Evolutionary conservation across 2,797 vertebrate genomes (phyloP).

Genomic region (Lerista edwardsae): DNA sequence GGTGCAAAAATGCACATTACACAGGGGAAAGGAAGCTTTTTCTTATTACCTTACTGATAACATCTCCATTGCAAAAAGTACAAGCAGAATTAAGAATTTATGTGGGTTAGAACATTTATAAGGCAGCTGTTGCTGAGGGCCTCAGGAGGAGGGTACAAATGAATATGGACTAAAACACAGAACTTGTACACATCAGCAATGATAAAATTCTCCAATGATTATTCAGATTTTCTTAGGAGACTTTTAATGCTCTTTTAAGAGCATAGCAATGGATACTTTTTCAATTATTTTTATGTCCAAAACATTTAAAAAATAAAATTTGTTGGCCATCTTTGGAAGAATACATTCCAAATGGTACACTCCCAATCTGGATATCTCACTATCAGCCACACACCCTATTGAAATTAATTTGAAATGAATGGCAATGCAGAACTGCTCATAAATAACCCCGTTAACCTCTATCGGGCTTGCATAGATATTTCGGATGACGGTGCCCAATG

Average conservation of each 20-base stretch:
- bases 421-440: neutral
- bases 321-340: neutral
- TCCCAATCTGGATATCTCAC: neutral
- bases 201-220: neutral
- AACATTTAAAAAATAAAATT: conserved; percentile 11
- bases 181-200: neutral
- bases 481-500: too few relatives aligned
- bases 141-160: conserved; percentile 10
- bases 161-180: accelerated
- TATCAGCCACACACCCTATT: neutral
- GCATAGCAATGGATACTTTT: neutral
- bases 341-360: neutral
- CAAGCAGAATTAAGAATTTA: conserved; percentile 72
- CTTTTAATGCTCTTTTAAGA: neutral
- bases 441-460: neutral
- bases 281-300: neutral
- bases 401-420: neutral
- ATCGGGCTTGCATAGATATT: neutral
- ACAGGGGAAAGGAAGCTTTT: conserved; percentile 44
- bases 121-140: conserved; percentile 20
- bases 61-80: conserved; percentile 62
- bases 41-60: conserved; percentile 70
- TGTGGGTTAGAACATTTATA: conserved; percentile 53
- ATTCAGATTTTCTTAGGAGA: neutral
- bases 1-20: conserved; percentile 68